A percentile compares a stretch with the other conserved stretches of the same genome.
Conservation (phyloP, 53 echinoderm and acorn worm species). For the Henricia sp. region DNA sequence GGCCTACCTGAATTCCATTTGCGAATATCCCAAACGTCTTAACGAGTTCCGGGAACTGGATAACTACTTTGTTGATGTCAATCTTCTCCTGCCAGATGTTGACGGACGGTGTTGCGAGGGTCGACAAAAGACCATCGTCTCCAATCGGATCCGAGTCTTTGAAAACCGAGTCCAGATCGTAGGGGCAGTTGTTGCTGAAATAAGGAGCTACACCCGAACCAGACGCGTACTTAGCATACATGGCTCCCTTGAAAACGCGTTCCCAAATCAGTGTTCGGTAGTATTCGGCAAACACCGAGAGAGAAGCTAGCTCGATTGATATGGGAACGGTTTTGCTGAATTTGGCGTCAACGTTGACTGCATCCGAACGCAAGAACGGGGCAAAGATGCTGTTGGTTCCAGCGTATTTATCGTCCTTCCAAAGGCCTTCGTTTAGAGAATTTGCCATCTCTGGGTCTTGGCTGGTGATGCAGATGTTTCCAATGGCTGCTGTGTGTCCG, state of each 20-base stretch:
- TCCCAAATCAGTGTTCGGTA: constrained; percentile 43
- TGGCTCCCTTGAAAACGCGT: constrained; percentile 41
- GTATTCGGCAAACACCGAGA: constrained; percentile 27
- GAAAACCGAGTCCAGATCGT: constrained; percentile 23
- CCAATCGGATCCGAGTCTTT: constrained; percentile 26
- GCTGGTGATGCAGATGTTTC: constrained; percentile 17
- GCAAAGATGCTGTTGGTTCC: constrained; percentile 51
- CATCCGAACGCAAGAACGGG: constrained; percentile 29
- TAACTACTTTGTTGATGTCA: not conserved
- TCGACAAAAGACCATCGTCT: constrained; percentile 41
- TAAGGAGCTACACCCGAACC: constrained; percentile 22
- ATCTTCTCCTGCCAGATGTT: constrained; percentile 23
- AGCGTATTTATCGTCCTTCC: constrained; percentile 8
- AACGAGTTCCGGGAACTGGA: constrained; percentile 42
- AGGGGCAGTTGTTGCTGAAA: constrained; percentile 55
- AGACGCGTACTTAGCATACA: constrained; percentile 21
- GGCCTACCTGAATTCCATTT: constrained; percentile 30
- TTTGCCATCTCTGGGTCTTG: constrained; percentile 14
- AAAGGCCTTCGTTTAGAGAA: not conserved
- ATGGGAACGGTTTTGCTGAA: constrained; percentile 18
- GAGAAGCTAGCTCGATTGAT: constrained; percentile 20
- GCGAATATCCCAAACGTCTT: constrained; percentile 37
- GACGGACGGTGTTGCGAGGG: constrained; percentile 40
- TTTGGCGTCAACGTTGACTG: constrained; percentile 11
- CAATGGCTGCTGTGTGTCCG: constrained; percentile 20